These are phyloP conservation scores for Corythornis cristatus DNA, from an alignment of 2,113 vertebrate species.

Conservation along the genomic window DNA sequence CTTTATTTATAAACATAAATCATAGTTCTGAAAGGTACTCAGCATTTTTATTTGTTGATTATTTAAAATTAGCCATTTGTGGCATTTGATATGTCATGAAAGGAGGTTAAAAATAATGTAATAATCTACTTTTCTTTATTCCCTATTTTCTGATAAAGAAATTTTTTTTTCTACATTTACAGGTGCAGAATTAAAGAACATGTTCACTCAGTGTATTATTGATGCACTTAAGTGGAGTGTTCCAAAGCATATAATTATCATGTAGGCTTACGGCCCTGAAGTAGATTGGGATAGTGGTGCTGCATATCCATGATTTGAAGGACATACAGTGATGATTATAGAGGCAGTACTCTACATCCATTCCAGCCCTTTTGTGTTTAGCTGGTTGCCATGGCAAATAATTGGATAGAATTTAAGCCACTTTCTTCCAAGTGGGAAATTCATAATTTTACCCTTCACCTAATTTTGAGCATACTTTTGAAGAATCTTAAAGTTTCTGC, in stretches of 20 bases:
- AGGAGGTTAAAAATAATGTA: constrained; percentile 65
- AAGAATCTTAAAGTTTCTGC: constrained; percentile 83
- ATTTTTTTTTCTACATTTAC: constrained; percentile 79
- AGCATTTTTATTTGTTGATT: not conserved
- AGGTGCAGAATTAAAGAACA: constrained; percentile 90
- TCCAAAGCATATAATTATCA: constrained; percentile 92
- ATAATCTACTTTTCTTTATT: constrained; percentile 63
- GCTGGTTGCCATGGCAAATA: constrained; percentile 94
- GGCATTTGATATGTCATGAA: constrained; percentile 32
- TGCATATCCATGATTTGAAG: constrained; percentile 89
- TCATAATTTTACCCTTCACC: constrained; percentile 87
- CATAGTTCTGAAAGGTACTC: not conserved
- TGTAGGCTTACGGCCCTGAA: constrained; percentile 92
- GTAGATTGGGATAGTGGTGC: constrained; percentile 86
- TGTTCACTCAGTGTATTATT: constrained; percentile 90
- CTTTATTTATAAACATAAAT: not conserved
- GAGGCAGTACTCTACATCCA: constrained; percentile 86
- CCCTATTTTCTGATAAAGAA: constrained; percentile 64
- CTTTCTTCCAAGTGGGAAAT: constrained; percentile 93
- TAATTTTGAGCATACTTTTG: constrained; percentile 87
- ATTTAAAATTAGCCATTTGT: constrained; percentile 42
- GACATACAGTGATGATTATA: constrained; percentile 87
- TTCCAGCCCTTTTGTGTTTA: constrained; percentile 90
- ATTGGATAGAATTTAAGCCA: constrained; percentile 96
- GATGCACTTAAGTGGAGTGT: constrained; percentile 95